Base-by-base conservation (phyloP, 2,797 vertebrate species). In the Anomalospiza imberbis region DNA sequence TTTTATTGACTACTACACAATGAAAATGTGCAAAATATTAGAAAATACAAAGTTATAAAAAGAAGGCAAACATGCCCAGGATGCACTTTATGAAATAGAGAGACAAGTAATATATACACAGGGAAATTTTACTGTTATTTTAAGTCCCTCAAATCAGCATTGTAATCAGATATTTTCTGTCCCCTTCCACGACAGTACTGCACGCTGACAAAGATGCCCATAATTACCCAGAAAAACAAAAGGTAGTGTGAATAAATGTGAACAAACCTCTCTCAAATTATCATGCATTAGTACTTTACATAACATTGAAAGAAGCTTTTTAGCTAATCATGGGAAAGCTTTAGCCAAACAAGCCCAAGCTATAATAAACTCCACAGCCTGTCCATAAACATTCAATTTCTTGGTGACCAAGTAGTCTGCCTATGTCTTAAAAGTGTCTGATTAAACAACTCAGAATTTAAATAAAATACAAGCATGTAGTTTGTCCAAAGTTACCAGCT, bases 121-220 rank as follows among this genome's bases (percentile, higher is more conserved):
- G 32, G 10, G 13, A 82, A 62, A 38, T 44, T 62, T 71, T 67
- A 79, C 13, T 62, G 36, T 32, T 89, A 38, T 50, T 86, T 79
- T 67, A 55, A 62, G 66, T 32, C 6, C 11, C 20, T 38, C 58
- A 36, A 31, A 91, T 21, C 16, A 74, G 25, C 42, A 91, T 1
- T 48, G 13, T 34, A 63, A 84, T 38, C 7, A 74, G 31, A 3
- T 4, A 66, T 55, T 44, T 92, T 66, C 68, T 50, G 19, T 60
- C 26, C 28, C 13, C 38, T 55, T 55, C 19, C 32, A 89, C 53
- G 26, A 53, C 20, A 79, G 12, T 34, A 81, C 3, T 38, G 45
- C 14, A 40, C 0, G 0, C 9, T 53, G 29, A 45, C 40, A 80
- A 61, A 26, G n/a, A 34, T 38, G 32, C 4, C 45, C 47, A 34